Conservation (phyloP, 92 coral and sea anemone genomes). For the Galaxea fascicularis region DNA sequence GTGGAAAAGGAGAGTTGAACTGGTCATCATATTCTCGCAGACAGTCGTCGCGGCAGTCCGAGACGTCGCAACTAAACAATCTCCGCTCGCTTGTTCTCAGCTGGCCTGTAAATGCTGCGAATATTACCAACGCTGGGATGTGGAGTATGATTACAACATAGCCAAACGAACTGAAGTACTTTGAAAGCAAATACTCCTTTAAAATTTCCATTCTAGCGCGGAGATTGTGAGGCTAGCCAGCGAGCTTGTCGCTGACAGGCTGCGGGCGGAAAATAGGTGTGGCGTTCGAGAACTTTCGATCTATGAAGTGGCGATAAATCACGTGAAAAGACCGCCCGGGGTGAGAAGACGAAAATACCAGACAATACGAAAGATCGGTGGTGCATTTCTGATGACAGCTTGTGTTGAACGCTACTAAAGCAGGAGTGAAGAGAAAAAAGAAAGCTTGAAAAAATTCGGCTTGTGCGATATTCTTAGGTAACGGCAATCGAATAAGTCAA, state of each 20-base stretch:
- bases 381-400: too few relatives aligned
- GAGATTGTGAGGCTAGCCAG: not conserved
- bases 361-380: not conserved
- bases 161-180: constrained; percentile 1
- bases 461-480: too few relatives aligned
- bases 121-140: not conserved
- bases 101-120: not conserved
- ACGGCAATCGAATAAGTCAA: too few relatives aligned
- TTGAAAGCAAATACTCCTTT: not conserved
- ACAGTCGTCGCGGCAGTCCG: constrained; percentile 16
- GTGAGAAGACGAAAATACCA: not conserved
- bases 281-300: not conserved
- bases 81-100: constrained; percentile 27
- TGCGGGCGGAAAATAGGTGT: not conserved
- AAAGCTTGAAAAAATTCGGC: too few relatives aligned
- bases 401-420: too few relatives aligned
- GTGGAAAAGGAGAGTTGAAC: constrained; percentile 47
- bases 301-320: not conserved
- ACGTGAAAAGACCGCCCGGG: too few relatives aligned
- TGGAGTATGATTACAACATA: not conserved
- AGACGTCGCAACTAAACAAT: constrained; percentile 17
- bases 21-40: constrained; percentile 46
- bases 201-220: not conserved
- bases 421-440: too few relatives aligned
- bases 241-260: not conserved